Evolutionary conservation across 1,140 invertebrate species (phyloP), one percentile per base, ranked within the genome.

Genomic region (Danaus plexippus): DNA sequence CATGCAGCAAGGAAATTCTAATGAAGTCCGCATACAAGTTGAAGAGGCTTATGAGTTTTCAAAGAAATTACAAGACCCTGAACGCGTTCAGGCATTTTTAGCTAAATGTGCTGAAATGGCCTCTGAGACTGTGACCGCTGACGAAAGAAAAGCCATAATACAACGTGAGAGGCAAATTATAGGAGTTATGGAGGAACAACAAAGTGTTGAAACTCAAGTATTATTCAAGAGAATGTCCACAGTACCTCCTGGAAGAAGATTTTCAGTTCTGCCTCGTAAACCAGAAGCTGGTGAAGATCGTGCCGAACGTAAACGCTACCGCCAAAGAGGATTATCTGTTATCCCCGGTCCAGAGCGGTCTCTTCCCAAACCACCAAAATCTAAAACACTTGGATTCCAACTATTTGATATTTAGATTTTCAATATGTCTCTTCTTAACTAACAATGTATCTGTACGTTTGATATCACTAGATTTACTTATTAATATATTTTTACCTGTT

Each of bases 1-100:
- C 52, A 84, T 89, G 72, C 81, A 83, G 54, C 85, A 88, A 66
- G 80, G 88, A 9, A 89, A 89, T 57, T 81, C 85, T 18, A 89
- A 89, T 51, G 87, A 88, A 56, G 87, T 88, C 2, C 77, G 84
- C 32, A 77, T 80, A 32, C 73, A 80, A 61, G 79, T 88, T 0
- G 81, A 87, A 62, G 78, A 81, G 57, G 84, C 84, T 9, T 79
- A 78, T 44, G 78, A 85, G 56, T 77, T 69, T 57, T 80, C 86
- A 2, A 86, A 81, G 51, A 78, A 85, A 54, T 54, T 87, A 51
- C 71, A 79, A 54, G 78, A 88, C 54, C 67, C 77, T 7, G 78
- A 77, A 59, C 61, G 74, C 46, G 72, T 87, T 0, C 80, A 82
- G 49, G 75, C 81, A 0, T 87, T 87, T 46, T 56, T 87, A 15